Conservation (phyloP, 2,797 vertebrate genomes). For the Melanogrammus aeglefinus region DNA sequence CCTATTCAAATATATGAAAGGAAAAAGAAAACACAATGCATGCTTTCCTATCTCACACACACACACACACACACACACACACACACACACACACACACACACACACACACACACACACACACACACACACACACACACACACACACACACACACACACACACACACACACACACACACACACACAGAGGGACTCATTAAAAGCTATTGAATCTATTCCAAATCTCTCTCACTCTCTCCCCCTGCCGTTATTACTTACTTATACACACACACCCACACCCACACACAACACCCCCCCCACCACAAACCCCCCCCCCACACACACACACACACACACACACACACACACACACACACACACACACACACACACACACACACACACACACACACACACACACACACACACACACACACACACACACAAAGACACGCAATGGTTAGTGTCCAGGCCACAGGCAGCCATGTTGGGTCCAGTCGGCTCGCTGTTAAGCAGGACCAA, state of each 20-base stretch:
- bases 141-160: too few species aligned
- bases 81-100: too few species aligned
- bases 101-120: too few species aligned
- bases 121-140: background rate
- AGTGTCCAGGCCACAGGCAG: slow-evolving; percentile 37
- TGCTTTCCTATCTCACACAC: slow-evolving; percentile 3
- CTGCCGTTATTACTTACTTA: background rate
- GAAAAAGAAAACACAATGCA: slow-evolving; percentile 20
- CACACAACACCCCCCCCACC: too few species aligned
- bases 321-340: slow-evolving; percentile 3
- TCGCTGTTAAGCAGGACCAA: slow-evolving; percentile 63
- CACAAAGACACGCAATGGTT: slow-evolving; percentile 1
- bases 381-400: slow-evolving; percentile 15
- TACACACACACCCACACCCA: slow-evolving; percentile 4
- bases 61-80: too few species aligned
- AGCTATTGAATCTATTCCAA: background rate
- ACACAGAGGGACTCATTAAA: slow-evolving; percentile 51
- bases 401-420: slow-evolving; percentile 12
- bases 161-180: background rate
- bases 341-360: slow-evolving; percentile 10
- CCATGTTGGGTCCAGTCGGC: slow-evolving; percentile 44
- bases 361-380: slow-evolving; percentile 9
- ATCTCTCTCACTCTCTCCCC: slow-evolving; percentile 5
- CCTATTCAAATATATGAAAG: slow-evolving; percentile 34
- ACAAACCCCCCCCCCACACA: too few species aligned